These are phyloP conservation scores for Microctonus aethiopoides DNA, from an alignment of 2,888 invertebrate genomes.

Conservation along the genomic window DNA sequence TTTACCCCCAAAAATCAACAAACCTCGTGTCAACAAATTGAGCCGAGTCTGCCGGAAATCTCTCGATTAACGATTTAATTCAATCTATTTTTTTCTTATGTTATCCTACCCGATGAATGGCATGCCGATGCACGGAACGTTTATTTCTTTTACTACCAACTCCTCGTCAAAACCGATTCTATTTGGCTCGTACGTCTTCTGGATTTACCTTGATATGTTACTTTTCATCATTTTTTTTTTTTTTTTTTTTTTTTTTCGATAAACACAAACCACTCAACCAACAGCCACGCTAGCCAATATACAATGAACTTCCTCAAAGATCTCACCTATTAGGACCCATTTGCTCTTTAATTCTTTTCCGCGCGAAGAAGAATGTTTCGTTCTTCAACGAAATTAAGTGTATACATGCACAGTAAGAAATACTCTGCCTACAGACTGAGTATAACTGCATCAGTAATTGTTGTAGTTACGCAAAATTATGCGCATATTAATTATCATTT, in stretches of 20 bases:
- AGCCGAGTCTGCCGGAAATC: conserved; percentile 53
- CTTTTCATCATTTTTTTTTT: no score
- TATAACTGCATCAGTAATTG: no score
- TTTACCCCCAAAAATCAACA: conserved; percentile 17
- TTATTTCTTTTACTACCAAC: conserved; percentile 40
- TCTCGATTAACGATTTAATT: conserved; percentile 15
- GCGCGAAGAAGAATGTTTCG: no score
- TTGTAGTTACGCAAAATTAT: no score
- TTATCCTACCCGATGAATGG: conserved; percentile 58
- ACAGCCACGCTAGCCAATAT: conserved; percentile 6
- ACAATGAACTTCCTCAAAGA: neutral
- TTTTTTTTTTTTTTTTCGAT: neutral
- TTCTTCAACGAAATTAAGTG: no score
- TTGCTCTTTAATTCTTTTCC: no score
- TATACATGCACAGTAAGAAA: no score
- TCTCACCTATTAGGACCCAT: no score
- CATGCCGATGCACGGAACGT: conserved; percentile 63
- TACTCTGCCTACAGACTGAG: no score
- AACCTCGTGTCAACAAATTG: conserved; percentile 42
- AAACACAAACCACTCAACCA: conserved; percentile 15
- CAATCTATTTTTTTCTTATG: conserved; percentile 17
- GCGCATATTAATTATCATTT: no score
- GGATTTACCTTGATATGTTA: conserved; percentile 11
- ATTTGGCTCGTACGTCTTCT: conserved; percentile 23
- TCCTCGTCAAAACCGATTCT: conserved; percentile 22